Evolutionary conservation across 1,140 invertebrate species (phyloP).

Genomic region (Planococcus citri): DNA sequence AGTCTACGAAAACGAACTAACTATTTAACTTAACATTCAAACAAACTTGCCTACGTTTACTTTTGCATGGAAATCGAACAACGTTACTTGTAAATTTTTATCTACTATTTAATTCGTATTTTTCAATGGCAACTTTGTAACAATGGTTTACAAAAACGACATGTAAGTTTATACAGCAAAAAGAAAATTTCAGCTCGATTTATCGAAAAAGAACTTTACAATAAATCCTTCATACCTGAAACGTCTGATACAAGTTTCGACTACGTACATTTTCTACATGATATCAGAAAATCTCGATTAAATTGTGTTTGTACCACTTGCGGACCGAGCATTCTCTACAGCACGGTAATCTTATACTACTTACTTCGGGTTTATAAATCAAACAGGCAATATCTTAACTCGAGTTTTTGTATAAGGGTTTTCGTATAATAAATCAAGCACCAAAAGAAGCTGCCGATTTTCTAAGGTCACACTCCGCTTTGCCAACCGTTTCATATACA

Average conservation of each 20-base stretch:
- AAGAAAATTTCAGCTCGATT: neutral
- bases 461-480: neutral
- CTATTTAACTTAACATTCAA: too few species aligned
- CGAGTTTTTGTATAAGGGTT: slow-evolving; percentile 17
- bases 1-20: too few species aligned
- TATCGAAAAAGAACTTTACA: neutral
- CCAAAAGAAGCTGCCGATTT: slow-evolving; percentile 17
- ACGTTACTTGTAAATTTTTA: neutral
- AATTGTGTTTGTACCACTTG: slow-evolving; percentile 20
- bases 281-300: slow-evolving; percentile 18
- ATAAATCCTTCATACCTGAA: slow-evolving; percentile 20
- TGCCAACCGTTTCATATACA: neutral
- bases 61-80: neutral
- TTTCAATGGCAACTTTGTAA: neutral
- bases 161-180: neutral
- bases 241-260: slow-evolving; percentile 16
- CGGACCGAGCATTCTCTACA: slow-evolving; percentile 10
- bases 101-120: neutral
- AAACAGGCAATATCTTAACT: slow-evolving; percentile 19
- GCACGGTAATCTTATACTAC: slow-evolving; percentile 14
- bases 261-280: slow-evolving; percentile 11
- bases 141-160: neutral
- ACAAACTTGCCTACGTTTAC: too few species aligned
- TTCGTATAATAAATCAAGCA: slow-evolving; percentile 4
- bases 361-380: slow-evolving; percentile 15